Conservation (phyloP, 1,140 invertebrate species). For the Carcinoscorpius rotundicauda region DNA sequence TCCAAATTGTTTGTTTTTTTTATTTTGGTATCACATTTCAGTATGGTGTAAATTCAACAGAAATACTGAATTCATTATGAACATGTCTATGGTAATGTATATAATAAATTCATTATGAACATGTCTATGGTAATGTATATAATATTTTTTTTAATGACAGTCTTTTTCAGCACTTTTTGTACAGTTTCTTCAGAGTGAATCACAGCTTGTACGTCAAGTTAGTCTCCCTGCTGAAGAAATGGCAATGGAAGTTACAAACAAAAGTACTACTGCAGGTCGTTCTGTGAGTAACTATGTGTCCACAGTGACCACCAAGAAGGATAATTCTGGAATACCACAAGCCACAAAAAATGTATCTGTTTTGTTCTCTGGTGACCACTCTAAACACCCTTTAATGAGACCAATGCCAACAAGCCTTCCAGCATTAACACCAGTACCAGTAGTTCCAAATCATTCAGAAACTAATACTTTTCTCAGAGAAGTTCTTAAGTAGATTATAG, state of each 20-base stretch:
- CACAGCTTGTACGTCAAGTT: slow-evolving; percentile 49
- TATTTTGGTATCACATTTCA: slow-evolving; percentile 12
- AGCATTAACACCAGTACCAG: slow-evolving; percentile 19
- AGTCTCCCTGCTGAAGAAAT: slow-evolving; percentile 46
- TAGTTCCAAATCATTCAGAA: slow-evolving; percentile 4
- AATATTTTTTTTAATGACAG: slow-evolving; percentile 32
- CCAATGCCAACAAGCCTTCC: slow-evolving; percentile 19
- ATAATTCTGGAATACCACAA: background rate
- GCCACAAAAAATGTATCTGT: background rate
- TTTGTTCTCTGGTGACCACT: background rate
- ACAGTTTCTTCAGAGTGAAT: slow-evolving; percentile 74
- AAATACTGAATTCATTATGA: background rate
- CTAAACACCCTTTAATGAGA: slow-evolving; percentile 11
- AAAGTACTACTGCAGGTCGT: slow-evolving; percentile 4
- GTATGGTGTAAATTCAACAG: slow-evolving; percentile 1
- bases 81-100: slow-evolving; percentile 18
- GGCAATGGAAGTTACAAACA: slow-evolving; percentile 21
- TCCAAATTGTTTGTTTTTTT: slow-evolving; percentile 3
- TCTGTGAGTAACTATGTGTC: background rate
- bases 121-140: slow-evolving; percentile 17
- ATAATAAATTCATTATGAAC: slow-evolving; percentile 5
- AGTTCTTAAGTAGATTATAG: slow-evolving; percentile 9
- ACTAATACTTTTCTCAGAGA: slow-evolving; percentile 14
- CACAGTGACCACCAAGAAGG: background rate
- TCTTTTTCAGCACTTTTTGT: slow-evolving; percentile 77